phyloP scores from a whole-genome alignment of 2,888 invertebrate species.

The Metallyticus violacea region DNA sequence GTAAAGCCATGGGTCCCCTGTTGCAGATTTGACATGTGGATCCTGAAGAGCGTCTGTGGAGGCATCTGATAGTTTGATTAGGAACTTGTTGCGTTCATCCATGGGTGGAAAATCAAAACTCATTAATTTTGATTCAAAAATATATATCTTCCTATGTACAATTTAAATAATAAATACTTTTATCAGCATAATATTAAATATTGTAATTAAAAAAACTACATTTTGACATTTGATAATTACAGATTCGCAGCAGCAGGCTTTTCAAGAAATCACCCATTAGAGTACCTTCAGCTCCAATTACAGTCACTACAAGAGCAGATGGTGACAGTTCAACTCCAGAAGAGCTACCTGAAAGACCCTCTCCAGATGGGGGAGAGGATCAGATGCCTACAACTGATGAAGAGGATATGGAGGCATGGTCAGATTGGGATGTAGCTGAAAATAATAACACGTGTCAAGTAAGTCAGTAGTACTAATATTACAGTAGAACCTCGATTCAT shows the following conservation, averaged over 20 bases:
- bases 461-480: not conserved
- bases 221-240: not conserved
- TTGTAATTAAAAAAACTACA: not conserved
- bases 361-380: constrained; percentile 82
- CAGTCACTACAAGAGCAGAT: not conserved
- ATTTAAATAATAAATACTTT: no score
- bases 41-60: no score
- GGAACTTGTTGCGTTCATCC: no score
- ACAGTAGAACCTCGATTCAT: no score
- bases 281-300: not conserved
- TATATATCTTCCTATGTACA: no score
- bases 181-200: no score
- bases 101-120: no score
- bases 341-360: constrained; percentile 67
- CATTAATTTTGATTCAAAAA: no score
- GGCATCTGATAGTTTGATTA: no score
- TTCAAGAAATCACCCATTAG: not conserved
- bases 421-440: constrained; percentile 66
- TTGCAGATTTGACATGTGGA: no score
- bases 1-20: no score
- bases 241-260: not conserved
- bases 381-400: constrained; percentile 51
- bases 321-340: constrained; percentile 34
- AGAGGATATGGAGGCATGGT: constrained; percentile 70
- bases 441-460: not conserved